Evolutionary conservation across 1,140 invertebrate genomes (phyloP), one percentile per base, ranked within the genome.

Genomic region (Leptoteleia sp.): DNA sequence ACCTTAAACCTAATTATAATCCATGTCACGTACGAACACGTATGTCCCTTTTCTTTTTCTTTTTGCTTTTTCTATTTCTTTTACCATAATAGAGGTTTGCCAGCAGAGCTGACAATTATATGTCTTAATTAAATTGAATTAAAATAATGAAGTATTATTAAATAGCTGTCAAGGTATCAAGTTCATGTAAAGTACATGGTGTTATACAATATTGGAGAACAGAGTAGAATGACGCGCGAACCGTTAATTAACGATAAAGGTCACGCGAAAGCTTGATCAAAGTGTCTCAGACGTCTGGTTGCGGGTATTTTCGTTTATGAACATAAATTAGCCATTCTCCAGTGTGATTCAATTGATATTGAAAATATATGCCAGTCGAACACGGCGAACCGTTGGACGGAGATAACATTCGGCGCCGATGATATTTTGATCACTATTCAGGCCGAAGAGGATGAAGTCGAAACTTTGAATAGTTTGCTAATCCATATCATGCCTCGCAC

Each of bases 391-490:
- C 11, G 11, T 4, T 1, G 33, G 1, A 31, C 3, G 25, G 8
- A 52, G 25, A 64, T 15, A 15, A 4, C 11, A 1, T 29, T 35
- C 40, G 12, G 6, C 55, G 52, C 19, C 22, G 9, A 9, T 31
- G 37, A 54, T 62, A 62, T 62, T 62, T 72, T 62, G 55, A 65
- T 67, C 61, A 43, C 16, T 52, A 50, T 50, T 50, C 59, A 50
- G 5, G 9, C 17, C 37, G 35, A 52, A 57, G 45, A 43, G 72
- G 47, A 57, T 37, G 27, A 59, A 47, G 54, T 35, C 19, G 52
- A 45, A 62, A 76, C 72, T 76, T 62, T 31, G 72, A 76, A 76
- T 55, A 68, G 62, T 68, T 68, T 31, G 19, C 62, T 76, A 76
- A 76, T 76, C 62, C 62, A 62, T 68, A 76, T 64, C 59, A 57